Evolutionary conservation across 2,113 vertebrate species (phyloP), one percentile per base, ranked within the genome.

Genomic region (Phrynosoma platyrhinos): DNA sequence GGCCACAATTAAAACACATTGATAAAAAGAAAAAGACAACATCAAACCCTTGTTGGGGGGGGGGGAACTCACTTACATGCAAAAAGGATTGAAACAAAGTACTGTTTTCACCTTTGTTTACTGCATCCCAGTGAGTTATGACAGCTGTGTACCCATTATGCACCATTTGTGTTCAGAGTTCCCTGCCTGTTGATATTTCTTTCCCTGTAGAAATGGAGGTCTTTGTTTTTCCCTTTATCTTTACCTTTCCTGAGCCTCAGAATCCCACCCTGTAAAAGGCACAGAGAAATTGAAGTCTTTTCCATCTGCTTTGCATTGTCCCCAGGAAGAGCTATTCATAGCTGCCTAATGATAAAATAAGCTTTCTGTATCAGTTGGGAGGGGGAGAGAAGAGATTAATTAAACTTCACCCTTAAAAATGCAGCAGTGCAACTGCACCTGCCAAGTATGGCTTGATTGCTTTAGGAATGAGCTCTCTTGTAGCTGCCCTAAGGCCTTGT

Each of bases 391-490:
- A 76, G 23, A 68, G 14, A 78, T 20, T 78, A 78, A 86, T 86
- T 86, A 66, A 68, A 77, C 77, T 71, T 86, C 69, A 72, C 64
- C 64, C 40, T 77, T 88, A 25, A 66, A 55, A 76, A 83, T 77
- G 72, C 87, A 55, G 74, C 40, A 66, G 42, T 77, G 58, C 62
- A 83, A 30, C 55, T 85, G 40, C 88, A 85, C 42, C 78, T 81
- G 79, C 69, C 25, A 66, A 83, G 83, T 27, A n/a, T 27, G 53
- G 72, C 58, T 89, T 90, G 84, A 27, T 55, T 91, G 62, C 90
- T 94, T 93, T 76, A 94, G 89, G 84, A 93, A 91, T 72, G 91
- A 93, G 78, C 85, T 91, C 85, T 86, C 69, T 83, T 90, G 36
- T 32, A 40, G 77, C 55, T 88, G 94, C 90, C 74, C 53, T 58